These are phyloP conservation scores for Colostygia pectinataria DNA, from an alignment of 2,888 invertebrate species.

Conservation along the genomic window DNA sequence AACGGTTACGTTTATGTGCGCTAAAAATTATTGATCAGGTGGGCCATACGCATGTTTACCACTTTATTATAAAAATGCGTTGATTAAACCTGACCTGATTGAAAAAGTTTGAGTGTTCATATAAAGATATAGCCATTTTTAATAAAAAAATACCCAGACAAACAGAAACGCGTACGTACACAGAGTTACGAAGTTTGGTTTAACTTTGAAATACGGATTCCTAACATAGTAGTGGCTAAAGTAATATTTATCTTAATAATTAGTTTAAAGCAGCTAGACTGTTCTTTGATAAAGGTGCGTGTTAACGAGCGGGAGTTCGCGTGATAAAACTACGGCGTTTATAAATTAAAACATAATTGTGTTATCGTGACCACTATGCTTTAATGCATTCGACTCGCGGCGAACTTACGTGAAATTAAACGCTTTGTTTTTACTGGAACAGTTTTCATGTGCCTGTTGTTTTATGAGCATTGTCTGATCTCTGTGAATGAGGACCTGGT, in stretches of 20 bases:
- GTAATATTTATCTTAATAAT: slow-evolving; percentile 81
- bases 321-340: slow-evolving; percentile 71
- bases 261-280: slow-evolving; percentile 74
- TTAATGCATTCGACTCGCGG: slow-evolving; percentile 62
- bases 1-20: too few relatives aligned
- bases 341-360: slow-evolving; percentile 83
- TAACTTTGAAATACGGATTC: not conserved
- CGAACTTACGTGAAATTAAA: slow-evolving; percentile 36
- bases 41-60: too few relatives aligned
- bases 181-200: not conserved
- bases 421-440: slow-evolving; percentile 33
- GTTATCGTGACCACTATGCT: slow-evolving; percentile 79
- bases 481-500: not conserved
- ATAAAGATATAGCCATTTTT: too few relatives aligned
- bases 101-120: too few relatives aligned
- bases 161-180: too few relatives aligned
- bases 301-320: slow-evolving; percentile 63
- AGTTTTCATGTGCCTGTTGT: slow-evolving; percentile 10
- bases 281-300: slow-evolving; percentile 77
- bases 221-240: slow-evolving; percentile 54
- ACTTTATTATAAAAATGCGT: too few relatives aligned
- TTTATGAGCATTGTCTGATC: slow-evolving; percentile 8
- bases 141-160: too few relatives aligned
- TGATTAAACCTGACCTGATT: too few relatives aligned
- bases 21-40: too few relatives aligned